Evolutionary conservation across 2,113 vertebrate species (phyloP).

Genomic region (Halcyon senegalensis): DNA sequence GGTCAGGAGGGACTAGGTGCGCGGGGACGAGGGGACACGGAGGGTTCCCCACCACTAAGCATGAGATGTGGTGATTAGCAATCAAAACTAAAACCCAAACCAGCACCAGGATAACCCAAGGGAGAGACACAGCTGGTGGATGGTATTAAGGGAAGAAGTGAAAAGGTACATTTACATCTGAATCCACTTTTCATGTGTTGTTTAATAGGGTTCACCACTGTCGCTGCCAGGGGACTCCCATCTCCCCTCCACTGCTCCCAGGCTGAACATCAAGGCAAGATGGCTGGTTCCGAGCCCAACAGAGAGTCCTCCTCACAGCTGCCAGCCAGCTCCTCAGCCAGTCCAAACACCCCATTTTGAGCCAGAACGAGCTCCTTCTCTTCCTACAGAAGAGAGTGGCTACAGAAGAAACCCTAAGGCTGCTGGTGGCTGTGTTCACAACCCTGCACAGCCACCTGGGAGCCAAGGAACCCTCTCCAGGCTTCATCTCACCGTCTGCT

Average conservation of each 20-base stretch:
- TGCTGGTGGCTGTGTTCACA: not conserved
- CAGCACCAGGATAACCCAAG: not conserved
- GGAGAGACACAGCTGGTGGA: not conserved
- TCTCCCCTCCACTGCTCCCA: not conserved
- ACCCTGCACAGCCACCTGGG: not conserved
- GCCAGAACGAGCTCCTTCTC: not conserved
- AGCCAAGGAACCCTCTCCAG: not conserved
- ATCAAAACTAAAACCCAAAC: not conserved
- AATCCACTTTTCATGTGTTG: not conserved
- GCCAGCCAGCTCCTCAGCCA: fast-evolving
- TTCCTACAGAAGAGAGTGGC: not conserved
- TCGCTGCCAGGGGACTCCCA: not conserved
- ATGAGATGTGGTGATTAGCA: not conserved
- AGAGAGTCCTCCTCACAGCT: not conserved
- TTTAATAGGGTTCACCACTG: fast-evolving
- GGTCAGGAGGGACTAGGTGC: not conserved
- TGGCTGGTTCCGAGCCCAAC: not conserved
- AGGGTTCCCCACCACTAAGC: not conserved
- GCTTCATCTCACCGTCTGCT: not conserved
- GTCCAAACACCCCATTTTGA: not conserved
- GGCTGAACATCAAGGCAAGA: not conserved
- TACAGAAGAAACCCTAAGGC: not conserved
- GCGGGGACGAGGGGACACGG: not conserved
- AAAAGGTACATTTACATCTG: not conserved
- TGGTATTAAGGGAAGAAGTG: not conserved